Conservation (phyloP, 2,797 vertebrate species). For the Salmo trutta region DNA sequence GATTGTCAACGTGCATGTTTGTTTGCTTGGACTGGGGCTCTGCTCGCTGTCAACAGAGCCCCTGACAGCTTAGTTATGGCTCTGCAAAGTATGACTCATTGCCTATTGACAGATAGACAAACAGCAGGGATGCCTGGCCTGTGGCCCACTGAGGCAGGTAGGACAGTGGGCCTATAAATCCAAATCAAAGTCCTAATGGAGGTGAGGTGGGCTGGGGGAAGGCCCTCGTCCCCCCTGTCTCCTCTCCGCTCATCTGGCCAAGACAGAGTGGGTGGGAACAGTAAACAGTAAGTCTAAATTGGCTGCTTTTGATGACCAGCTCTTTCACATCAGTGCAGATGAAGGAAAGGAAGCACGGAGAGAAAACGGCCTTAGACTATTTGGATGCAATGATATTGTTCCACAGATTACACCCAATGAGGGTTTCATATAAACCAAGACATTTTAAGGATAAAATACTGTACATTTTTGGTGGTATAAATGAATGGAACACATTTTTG, state of each 20-base stretch:
- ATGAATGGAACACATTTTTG: too few relatives aligned
- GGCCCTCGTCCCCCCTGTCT: too few relatives aligned
- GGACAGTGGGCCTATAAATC: background rate
- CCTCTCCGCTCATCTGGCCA: background rate
- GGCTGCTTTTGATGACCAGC: too few relatives aligned
- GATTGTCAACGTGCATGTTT: conserved; percentile 68
- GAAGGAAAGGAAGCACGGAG: background rate
- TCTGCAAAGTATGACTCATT: conserved; percentile 46
- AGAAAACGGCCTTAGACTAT: background rate
- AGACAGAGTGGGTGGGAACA: background rate
- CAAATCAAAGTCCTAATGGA: too few relatives aligned
- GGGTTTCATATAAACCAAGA: too few relatives aligned
- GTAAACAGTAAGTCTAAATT: background rate
- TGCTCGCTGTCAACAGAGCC: conserved; percentile 50
- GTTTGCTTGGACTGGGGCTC: conserved; percentile 64
- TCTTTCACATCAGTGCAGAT: too few relatives aligned
- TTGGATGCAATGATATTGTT: background rate
- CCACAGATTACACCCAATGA: background rate
- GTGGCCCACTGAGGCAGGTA: background rate
- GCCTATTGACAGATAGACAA: conserved; percentile 20
- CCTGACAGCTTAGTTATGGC: conserved; percentile 48
- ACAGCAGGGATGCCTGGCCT: background rate
- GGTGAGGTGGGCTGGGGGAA: too few relatives aligned
- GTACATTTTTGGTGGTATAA: too few relatives aligned
- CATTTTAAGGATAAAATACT: too few relatives aligned